phyloP scores from a whole-genome alignment of 2,888 invertebrate species.

The Notodonta ziczac region DNA sequence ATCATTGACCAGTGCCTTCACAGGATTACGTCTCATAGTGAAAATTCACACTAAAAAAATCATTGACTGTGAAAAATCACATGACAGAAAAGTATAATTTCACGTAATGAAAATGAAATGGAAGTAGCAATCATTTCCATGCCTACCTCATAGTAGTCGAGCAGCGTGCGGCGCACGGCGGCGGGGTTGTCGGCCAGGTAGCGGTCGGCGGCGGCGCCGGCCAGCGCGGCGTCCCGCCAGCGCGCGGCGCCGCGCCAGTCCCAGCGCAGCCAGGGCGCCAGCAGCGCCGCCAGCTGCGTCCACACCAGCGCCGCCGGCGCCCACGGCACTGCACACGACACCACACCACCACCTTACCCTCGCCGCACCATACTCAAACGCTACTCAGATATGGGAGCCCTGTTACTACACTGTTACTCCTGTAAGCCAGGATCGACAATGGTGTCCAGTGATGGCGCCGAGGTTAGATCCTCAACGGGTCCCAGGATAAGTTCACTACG shows the following conservation, averaged over 20 bases:
- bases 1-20: no score
- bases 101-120: no score
- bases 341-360: background rate
- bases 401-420: no score
- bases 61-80: no score
- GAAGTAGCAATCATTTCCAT: background rate
- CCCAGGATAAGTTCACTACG: no score
- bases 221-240: conserved; percentile 86
- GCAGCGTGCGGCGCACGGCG: conserved; percentile 77
- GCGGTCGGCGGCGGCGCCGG: conserved; percentile 85
- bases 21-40: no score
- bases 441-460: no score
- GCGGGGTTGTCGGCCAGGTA: conserved; percentile 82
- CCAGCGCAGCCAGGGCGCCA: conserved; percentile 88
- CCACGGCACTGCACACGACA: conserved; percentile 83
- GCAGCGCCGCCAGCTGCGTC: conserved; percentile 87
- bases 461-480: no score
- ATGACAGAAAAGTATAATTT: no score
- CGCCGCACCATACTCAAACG: background rate
- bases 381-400: no score
- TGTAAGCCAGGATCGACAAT: no score
- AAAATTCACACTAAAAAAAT: no score
- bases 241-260: conserved; percentile 86
- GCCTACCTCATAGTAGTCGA: conserved; percentile 85
- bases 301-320: conserved; percentile 88